Conservation (phyloP, 2,797 vertebrate genomes). For the Todus mexicanus region DNA sequence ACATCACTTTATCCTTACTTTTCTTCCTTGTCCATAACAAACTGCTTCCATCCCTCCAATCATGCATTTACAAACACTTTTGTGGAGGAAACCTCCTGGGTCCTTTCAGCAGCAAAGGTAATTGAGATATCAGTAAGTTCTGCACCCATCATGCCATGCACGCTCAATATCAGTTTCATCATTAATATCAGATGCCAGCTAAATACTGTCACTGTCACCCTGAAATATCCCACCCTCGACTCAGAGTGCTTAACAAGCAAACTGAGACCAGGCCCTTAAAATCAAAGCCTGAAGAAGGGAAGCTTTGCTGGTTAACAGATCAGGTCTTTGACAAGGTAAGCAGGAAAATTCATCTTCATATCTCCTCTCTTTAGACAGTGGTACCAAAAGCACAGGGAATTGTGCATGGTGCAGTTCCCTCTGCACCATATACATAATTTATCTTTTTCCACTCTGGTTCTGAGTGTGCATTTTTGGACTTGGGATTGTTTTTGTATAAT, state of each 20-base stretch:
- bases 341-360: background rate
- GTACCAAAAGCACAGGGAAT: background rate
- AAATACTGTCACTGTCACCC: slow-evolving; percentile 56
- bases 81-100: background rate
- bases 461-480: background rate
- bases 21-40: background rate
- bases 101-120: slow-evolving; percentile 10
- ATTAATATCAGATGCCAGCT: slow-evolving; percentile 26
- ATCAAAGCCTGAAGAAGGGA: slow-evolving; percentile 2
- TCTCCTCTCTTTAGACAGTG: background rate
- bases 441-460: slow-evolving; percentile 1
- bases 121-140: slow-evolving; percentile 38
- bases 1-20: background rate
- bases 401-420: background rate
- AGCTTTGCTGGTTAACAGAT: slow-evolving; percentile 34
- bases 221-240: slow-evolving; percentile 59
- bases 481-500: background rate
- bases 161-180: background rate
- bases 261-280: slow-evolving; percentile 41
- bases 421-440: slow-evolving; percentile 44
- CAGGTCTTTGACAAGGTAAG: slow-evolving; percentile 8
- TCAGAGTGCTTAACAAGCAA: slow-evolving; percentile 35
- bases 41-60: background rate
- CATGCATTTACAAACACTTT: background rate
- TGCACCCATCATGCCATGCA: background rate